Base-by-base conservation (phyloP, 2,797 vertebrate species). In the Margarornis squamiger region DNA sequence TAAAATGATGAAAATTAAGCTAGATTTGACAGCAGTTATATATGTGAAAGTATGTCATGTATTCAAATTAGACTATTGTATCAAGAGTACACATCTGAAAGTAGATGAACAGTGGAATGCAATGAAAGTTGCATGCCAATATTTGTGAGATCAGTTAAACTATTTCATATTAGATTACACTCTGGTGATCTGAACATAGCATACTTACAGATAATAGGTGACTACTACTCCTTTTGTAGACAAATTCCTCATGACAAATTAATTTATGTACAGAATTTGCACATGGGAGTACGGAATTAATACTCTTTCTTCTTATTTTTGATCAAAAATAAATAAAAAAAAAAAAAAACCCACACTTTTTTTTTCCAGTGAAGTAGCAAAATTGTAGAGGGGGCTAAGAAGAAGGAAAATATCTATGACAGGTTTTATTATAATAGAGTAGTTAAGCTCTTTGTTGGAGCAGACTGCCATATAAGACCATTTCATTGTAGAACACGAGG, bases 1-100 rank as follows among this genome's bases (percentile, higher is more conserved):
- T 93, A 52, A 97, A 93, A 80, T 89, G 41, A 86, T 70, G 27
- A 74, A 93, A 95, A 88, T 80, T 89, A 95, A 93, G 41, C 43
- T 65, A 65, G 21, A 66, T 88, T 97, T 96, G 70, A 63, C 72
- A 90, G 67, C 3, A 49, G 38, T 76, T 88, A 80, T 22, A 45
- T 9, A 43, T 23, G 7, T 63, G 59, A 89, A 88, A 87, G 68
- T 79, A 80, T 17, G 10, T 49, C 55, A 92, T 10, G 18, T 72
- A 62, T 71, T 38, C 81, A 94, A 93, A 91, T 36, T 38, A 78
- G 16, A 73, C 49, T 63, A 59, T 39, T 4, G 5, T 76, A 46
- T 30, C 39, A 58, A 90, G 8, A 48, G 18, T 43, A 84, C 13
- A 54, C 4, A 36, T 41, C 14, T 36, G 24, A 85, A 91, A 77